Conservation (phyloP, 2,113 vertebrate genomes). For the Tapirus terrestris region DNA sequence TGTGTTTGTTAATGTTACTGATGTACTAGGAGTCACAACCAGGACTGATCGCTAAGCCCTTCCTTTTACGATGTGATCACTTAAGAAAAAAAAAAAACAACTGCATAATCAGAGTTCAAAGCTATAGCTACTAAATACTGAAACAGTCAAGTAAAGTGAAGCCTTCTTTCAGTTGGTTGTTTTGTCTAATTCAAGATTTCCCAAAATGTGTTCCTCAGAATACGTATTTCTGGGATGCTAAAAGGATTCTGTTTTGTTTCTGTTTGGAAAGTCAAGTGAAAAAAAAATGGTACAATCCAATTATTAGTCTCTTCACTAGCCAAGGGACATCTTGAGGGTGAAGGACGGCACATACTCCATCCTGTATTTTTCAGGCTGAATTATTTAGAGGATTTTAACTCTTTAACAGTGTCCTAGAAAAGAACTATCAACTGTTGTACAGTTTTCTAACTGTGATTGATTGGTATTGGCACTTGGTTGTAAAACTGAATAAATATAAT, state of each 20-base stretch:
- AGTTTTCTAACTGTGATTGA: background rate
- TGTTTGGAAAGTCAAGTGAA: background rate
- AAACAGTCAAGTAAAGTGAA: background rate
- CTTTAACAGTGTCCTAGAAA: background rate
- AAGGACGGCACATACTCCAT: background rate
- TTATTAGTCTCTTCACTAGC: background rate
- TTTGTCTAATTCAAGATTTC: conserved; percentile 27
- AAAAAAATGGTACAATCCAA: background rate
- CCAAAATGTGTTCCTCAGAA: background rate
- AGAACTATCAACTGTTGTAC: background rate
- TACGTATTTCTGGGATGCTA: background rate
- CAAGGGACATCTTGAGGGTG: background rate
- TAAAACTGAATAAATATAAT: conserved; percentile 30
- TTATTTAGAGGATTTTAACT: conserved; percentile 7
- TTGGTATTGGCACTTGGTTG: background rate
- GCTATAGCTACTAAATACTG: background rate
- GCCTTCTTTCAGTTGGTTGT: background rate
- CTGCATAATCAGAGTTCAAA: background rate
- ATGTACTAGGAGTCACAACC: background rate
- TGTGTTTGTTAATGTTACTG: background rate
- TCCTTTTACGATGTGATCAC: background rate
- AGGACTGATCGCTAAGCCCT: background rate
- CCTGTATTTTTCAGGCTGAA: conserved; percentile 1
- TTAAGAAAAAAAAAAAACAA: background rate
- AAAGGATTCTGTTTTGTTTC: conserved; percentile 36